phyloP scores from a whole-genome alignment of 2,113 vertebrate genomes.

The Podiceps cristatus region DNA sequence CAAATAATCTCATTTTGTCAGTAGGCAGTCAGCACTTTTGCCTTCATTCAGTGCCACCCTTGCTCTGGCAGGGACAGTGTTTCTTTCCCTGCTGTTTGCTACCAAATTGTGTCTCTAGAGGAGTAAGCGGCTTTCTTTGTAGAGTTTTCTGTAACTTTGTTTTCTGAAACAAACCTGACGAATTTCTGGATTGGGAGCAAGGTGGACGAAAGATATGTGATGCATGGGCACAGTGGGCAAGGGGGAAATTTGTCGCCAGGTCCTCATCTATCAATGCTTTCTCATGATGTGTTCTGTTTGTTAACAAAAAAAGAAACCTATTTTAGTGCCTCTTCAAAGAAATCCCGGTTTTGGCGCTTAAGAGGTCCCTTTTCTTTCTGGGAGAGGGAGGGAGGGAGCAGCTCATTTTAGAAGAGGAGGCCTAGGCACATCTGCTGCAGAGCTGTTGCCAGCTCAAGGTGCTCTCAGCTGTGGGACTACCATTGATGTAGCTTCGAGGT shows the following conservation, averaged over 20 bases:
- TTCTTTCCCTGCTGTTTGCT: background rate
- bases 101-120: background rate
- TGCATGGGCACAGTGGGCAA: background rate
- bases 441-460: background rate
- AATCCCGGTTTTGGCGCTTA: background rate
- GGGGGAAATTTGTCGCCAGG: background rate
- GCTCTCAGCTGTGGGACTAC: background rate
- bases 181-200: background rate
- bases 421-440: background rate
- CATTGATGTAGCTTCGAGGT: background rate
- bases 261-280: background rate
- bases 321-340: background rate
- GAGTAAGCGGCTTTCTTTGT: background rate
- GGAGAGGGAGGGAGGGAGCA: background rate
- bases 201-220: accelerated
- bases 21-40: background rate
- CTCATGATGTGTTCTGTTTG: background rate
- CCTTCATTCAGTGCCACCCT: background rate
- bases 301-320: background rate
- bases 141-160: background rate
- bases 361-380: background rate
- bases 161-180: background rate
- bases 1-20: background rate
- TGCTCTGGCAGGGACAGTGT: background rate
- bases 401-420: background rate